Evolutionary conservation across 2,113 vertebrate genomes (phyloP), one percentile per base, ranked within the genome.

Genomic region (Phrynosoma platyrhinos): DNA sequence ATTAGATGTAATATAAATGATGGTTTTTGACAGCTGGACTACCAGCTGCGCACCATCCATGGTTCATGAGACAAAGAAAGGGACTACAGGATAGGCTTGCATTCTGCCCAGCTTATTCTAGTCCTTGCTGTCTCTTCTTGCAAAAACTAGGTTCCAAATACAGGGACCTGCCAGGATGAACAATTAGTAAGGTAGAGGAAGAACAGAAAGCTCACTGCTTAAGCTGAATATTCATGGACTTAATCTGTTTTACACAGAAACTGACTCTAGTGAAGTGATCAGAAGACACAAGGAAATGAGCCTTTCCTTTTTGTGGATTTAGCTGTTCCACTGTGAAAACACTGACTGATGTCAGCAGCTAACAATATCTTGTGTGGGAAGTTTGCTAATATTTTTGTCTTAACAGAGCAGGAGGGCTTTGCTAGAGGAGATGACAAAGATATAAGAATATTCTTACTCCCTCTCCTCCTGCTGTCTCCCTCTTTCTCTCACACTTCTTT

Each of bases 291-390:
- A 83, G 74, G 79, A 66, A 68, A 53, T 83, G 40, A 83, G 52
- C 40, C 30, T 82, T 88, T 76, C 72, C 53, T 72, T 53, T 74
- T 66, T 77, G 80, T 75, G 42, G 58, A 83, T 82, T 82, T 78
- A 52, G 72, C 68, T 78, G 82, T 53, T 88, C 5, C 36, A 20
- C 72, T 42, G n/a, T 30, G 14, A 83, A 80, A 88, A 88, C 81
- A 88, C 72, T 21, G 58, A 88, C 87, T 83, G 42, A 72, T 88
- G 72, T 83, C 72, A 88, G 87, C 62, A 77, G 62, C 81, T 88
- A 88, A 88, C 87, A 88, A 88, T 88, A 88, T 88, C 81, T 83
- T 88, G 87, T 83, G 87, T 88, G 81, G 87, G 87, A 83, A 83
- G 87, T 69, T 82, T 88, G 74, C 74, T 88, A 88, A 88, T 83